Evolutionary conservation across 2,797 vertebrate species (phyloP).

Genomic region (Sebastes diaconus): DNA sequence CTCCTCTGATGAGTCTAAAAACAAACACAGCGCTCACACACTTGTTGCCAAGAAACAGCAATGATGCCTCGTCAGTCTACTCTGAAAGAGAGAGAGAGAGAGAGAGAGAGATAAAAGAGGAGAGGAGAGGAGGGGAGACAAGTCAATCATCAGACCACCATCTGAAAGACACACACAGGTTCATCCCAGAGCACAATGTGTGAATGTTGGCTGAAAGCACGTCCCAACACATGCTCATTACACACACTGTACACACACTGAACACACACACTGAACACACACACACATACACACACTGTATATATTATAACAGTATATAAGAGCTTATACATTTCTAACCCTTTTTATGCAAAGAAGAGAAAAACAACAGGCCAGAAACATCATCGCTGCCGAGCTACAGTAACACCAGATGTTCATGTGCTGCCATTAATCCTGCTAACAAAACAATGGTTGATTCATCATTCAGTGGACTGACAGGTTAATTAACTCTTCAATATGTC

Average conservation of each 20-base stretch:
- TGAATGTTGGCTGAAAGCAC: too few relatives aligned
- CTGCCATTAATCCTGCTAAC: background rate
- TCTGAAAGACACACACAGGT: background rate
- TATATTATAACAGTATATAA: too few relatives aligned
- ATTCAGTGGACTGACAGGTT: background rate
- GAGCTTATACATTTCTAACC: background rate
- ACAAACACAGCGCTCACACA: constrained; percentile 69
- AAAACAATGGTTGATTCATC: background rate
- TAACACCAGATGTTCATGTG: background rate
- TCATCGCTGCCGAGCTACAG: background rate
- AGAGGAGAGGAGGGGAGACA: background rate
- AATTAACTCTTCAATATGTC: background rate
- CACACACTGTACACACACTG: too few relatives aligned
- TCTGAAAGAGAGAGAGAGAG: constrained; percentile 35
- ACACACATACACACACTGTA: too few relatives aligned
- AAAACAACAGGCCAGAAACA: background rate
- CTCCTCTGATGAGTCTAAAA: constrained; percentile 58
- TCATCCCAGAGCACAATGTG: too few relatives aligned
- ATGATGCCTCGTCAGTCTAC: constrained; percentile 65
- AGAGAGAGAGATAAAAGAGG: background rate
- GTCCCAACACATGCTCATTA: too few relatives aligned
- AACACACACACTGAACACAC: too few relatives aligned
- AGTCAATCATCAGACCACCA: too few relatives aligned
- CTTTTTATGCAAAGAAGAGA: background rate
- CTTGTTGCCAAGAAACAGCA: constrained; percentile 83